Evolutionary conservation across 2,113 vertebrate genomes (phyloP).

Genomic region (Sigmodon hispidus): DNA sequence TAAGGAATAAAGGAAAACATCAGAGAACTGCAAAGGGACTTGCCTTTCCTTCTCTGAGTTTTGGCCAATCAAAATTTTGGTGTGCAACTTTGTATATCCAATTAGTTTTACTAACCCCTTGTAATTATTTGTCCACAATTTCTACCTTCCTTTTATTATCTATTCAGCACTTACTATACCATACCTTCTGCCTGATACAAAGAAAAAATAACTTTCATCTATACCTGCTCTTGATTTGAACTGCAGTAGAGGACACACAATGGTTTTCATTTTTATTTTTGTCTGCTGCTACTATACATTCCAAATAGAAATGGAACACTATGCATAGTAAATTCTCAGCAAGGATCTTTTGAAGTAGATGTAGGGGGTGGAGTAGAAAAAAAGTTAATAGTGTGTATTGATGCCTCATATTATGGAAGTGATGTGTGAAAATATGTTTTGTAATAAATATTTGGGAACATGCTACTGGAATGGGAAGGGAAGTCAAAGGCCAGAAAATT

Average conservation of each 20-base stretch:
- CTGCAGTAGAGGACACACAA: background rate
- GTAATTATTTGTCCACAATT: background rate
- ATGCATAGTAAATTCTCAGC: background rate
- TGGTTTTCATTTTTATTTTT: background rate
- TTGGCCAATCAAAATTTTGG: background rate
- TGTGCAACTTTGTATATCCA: background rate
- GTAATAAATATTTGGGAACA: background rate
- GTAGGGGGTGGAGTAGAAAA: background rate
- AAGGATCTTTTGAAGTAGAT: background rate
- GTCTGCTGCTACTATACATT: background rate
- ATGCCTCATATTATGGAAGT: background rate
- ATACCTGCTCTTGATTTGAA: background rate
- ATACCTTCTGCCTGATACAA: background rate
- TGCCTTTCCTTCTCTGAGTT: too few species aligned
- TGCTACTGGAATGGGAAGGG: too few species aligned
- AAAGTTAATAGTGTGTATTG: too few species aligned
- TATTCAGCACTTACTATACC: background rate
- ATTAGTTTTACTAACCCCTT: background rate
- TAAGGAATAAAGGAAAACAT: background rate
- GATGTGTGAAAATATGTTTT: background rate
- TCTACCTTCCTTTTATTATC: background rate
- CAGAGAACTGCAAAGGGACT: background rate
- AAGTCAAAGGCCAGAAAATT: background rate
- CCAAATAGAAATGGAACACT: background rate
- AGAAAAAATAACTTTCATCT: background rate